These are phyloP conservation scores for Trissoscelio sp. DNA, from an alignment of 2,888 invertebrate genomes.

Conservation along the genomic window DNA sequence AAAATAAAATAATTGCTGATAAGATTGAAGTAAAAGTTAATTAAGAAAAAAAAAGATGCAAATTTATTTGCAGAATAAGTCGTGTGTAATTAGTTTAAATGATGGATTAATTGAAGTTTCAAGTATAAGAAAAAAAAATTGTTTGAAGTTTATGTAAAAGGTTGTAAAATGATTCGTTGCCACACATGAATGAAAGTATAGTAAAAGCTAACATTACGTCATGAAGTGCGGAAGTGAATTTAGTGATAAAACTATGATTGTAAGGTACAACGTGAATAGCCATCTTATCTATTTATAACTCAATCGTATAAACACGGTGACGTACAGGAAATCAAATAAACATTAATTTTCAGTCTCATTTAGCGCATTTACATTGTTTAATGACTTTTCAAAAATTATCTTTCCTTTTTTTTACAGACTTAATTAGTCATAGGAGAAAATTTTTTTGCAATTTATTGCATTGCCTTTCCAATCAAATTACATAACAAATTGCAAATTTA, in stretches of 20 bases:
- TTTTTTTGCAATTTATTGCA: no score
- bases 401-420: not conserved
- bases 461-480: no score
- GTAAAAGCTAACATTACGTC: constrained; percentile 35
- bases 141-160: not conserved
- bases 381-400: not conserved
- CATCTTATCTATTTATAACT: constrained; percentile 51
- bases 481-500: no score
- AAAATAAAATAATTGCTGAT: no score
- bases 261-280: constrained; percentile 31
- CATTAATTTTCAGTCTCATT: constrained; percentile 37
- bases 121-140: no score
- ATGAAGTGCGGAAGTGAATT: constrained; percentile 37
- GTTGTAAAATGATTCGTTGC: not conserved
- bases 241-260: constrained; percentile 50
- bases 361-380: constrained; percentile 9
- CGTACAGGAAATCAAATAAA: constrained; percentile 36
- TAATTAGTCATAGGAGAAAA: no score
- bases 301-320: constrained; percentile 26
- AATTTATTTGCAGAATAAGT: no score
- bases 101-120: no score
- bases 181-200: constrained; percentile 39
- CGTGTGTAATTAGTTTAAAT: no score
- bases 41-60: no score
- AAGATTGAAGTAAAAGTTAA: no score